Evolutionary conservation across 2,888 invertebrate genomes (phyloP).

Genomic region (Pycnomerus fuliginosus): DNA sequence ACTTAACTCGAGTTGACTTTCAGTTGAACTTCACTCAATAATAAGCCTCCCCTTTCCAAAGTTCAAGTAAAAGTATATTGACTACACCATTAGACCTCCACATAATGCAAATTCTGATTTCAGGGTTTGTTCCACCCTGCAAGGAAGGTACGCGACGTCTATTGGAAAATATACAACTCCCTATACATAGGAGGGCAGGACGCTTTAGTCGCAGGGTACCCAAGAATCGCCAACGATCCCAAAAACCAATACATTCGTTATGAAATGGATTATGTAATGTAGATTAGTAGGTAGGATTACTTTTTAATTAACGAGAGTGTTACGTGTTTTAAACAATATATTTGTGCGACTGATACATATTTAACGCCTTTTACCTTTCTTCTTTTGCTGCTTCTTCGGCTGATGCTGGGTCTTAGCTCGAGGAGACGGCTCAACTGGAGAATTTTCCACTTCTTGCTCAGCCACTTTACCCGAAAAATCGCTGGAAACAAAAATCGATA

Average conservation of each 20-base stretch:
- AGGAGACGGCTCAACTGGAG: constrained; percentile 46
- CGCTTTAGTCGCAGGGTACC: constrained; percentile 95
- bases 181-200: constrained; percentile 99
- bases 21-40: too few relatives aligned
- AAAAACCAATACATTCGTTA: constrained; percentile 91
- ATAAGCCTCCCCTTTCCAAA: too few relatives aligned
- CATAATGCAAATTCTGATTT: constrained; percentile 43
- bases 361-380: constrained; percentile 49
- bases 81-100: too few relatives aligned
- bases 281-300: too few relatives aligned
- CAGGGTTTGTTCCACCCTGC: constrained; percentile 98
- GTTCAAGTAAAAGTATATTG: too few relatives aligned
- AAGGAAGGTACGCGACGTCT: constrained; percentile 97
- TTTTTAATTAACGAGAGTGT: neutral
- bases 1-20: too few relatives aligned
- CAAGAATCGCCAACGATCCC: constrained; percentile 93
- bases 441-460: constrained; percentile 39
- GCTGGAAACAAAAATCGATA: constrained; percentile 28
- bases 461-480: constrained; percentile 47
- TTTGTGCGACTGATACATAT: too few relatives aligned
- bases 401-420: constrained; percentile 32
- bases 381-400: constrained; percentile 41
- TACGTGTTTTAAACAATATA: neutral
- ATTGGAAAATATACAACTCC: constrained; percentile 99
- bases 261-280: constrained; percentile 91